Evolutionary conservation across 2,797 vertebrate species (phyloP).

Genomic region (Pteronotus mesoamericanus): DNA sequence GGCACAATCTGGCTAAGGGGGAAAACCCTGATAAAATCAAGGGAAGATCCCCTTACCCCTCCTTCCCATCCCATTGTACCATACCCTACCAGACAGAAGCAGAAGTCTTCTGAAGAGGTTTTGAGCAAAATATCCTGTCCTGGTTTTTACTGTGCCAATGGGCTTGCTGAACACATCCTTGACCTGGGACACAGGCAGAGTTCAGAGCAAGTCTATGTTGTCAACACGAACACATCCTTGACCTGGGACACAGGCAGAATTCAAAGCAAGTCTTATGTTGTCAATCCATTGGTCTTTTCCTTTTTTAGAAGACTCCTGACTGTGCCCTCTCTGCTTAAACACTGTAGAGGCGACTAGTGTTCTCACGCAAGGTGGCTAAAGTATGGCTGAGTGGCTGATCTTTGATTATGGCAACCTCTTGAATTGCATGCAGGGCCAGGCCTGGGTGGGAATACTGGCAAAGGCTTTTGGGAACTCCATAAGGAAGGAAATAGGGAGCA

Average conservation of each 20-base stretch:
- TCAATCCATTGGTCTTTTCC: neutral
- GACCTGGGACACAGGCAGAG: neutral
- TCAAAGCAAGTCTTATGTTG: neutral
- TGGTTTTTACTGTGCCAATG: neutral
- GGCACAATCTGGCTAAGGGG: neutral
- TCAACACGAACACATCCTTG: neutral
- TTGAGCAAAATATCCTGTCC: neutral
- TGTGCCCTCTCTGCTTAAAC: conserved; percentile 51
- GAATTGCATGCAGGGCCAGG: conserved; percentile 85
- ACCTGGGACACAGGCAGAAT: neutral
- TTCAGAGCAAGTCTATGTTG: neutral
- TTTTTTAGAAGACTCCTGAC: neutral
- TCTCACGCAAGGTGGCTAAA: conserved; percentile 81
- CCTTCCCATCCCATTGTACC: neutral
- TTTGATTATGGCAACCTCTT: conserved; percentile 86
- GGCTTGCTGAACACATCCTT: neutral
- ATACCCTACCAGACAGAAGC: neutral
- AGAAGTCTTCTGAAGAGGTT: neutral
- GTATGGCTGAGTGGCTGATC: conserved; percentile 77
- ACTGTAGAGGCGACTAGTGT: conserved; percentile 84
- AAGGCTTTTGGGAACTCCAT: conserved; percentile 79
- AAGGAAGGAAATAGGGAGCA: conserved; percentile 89
- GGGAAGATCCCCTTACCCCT: neutral
- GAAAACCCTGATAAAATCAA: neutral
- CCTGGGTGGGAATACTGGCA: conserved; percentile 86